A percentile compares a stretch with the other conserved stretches of the same genome.
phyloP scores from a whole-genome alignment of 2,797 vertebrate genomes.

The Prunella strophiata region DNA sequence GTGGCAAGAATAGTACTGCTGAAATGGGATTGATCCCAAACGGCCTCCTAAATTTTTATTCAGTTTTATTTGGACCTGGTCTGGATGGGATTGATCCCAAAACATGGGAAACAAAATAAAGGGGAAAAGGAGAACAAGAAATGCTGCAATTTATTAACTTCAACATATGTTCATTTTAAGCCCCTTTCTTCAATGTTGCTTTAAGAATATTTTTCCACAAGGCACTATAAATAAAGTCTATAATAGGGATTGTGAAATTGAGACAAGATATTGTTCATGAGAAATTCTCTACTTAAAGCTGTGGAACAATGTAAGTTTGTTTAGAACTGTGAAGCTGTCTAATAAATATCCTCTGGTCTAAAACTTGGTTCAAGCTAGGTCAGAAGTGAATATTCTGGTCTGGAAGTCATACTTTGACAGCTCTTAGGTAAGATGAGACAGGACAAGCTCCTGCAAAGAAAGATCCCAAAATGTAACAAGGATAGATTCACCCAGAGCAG shows the following conservation, averaged over 20 bases:
- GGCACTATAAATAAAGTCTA: background rate
- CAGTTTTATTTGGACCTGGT: background rate
- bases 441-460: background rate
- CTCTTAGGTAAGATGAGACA: background rate
- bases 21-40: background rate
- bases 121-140: background rate
- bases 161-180: background rate
- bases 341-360: background rate
- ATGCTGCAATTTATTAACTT: background rate
- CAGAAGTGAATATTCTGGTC: background rate
- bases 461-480: background rate
- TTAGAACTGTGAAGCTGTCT: background rate
- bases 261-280: background rate
- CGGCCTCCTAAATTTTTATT: background rate
- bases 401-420: background rate
- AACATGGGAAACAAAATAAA: background rate
- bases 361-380: background rate
- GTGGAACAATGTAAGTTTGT: background rate
- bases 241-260: slow-evolving; percentile 12
- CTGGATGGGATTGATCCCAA: background rate
- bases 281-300: slow-evolving; percentile 1
- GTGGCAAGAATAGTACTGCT: background rate
- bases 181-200: background rate
- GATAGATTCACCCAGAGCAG: background rate
- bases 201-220: slow-evolving; percentile 22